Percentiles rank a stretch among this genome's conserved stretches.
Evolutionary conservation across 2,888 invertebrate species (phyloP).

Genomic region (Oxycera nigricornis): DNA sequence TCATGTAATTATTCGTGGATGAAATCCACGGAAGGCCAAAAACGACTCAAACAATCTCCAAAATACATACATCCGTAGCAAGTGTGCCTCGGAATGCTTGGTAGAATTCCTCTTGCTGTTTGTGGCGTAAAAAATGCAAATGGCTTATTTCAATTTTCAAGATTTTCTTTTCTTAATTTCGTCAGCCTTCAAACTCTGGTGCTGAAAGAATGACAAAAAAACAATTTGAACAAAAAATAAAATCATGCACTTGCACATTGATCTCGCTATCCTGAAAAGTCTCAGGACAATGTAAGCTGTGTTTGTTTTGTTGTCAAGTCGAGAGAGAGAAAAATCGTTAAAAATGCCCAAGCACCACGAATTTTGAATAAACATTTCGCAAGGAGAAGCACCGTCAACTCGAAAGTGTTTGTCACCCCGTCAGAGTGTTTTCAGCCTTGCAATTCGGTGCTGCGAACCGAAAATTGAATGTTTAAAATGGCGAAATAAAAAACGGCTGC

Average conservation of each 20-base stretch:
- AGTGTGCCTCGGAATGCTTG: too few species aligned
- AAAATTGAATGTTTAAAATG: not conserved
- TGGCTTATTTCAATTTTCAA: not conserved
- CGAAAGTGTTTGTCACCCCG: not conserved
- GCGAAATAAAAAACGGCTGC: not conserved
- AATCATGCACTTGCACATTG: not conserved
- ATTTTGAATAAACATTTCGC: not conserved
- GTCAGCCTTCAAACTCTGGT: too few species aligned
- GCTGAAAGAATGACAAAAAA: not conserved
- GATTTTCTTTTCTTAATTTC: not conserved
- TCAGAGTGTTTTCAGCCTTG: not conserved
- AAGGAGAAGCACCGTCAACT: not conserved
- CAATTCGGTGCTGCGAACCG: not conserved
- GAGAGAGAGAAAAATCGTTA: too few species aligned
- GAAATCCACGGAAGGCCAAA: too few species aligned
- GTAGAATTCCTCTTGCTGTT: too few species aligned
- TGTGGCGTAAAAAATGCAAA: not conserved
- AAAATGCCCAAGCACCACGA: not conserved
- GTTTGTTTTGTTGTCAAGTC: too few species aligned
- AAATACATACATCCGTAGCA: too few species aligned
- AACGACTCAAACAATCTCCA: too few species aligned
- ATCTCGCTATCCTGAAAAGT: not conserved
- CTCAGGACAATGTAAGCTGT: not conserved
- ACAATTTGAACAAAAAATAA: not conserved
- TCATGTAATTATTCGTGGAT: too few species aligned